A percentile compares a stretch with the other conserved stretches of the same genome.
These are phyloP conservation scores for Melanerpes aurifrons DNA, from an alignment of 2,113 vertebrate genomes.

Conservation along the genomic window DNA sequence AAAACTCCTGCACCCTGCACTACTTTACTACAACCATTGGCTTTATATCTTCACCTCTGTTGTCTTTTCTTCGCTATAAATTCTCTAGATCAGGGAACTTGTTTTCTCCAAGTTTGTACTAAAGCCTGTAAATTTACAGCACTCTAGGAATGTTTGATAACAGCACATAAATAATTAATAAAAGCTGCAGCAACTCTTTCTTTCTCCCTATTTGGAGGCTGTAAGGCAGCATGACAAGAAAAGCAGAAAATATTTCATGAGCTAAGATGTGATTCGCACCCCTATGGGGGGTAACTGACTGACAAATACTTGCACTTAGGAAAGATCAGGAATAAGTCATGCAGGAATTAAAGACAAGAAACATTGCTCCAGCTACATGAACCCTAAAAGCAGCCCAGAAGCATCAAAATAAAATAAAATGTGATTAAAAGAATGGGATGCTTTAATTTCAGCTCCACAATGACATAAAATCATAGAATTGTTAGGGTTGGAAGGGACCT, in stretches of 20 bases:
- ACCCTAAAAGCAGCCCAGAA: constrained; percentile 17
- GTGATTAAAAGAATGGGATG: not conserved
- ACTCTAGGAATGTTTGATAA: constrained; percentile 66
- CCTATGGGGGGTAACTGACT: constrained; percentile 26
- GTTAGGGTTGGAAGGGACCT: too few relatives aligned
- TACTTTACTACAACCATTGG: not conserved
- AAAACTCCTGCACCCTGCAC: not conserved
- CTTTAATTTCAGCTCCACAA: not conserved
- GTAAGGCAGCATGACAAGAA: constrained; percentile 24
- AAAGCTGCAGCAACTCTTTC: constrained; percentile 48
- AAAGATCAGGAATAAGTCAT: not conserved
- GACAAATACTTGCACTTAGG: constrained; percentile 37
- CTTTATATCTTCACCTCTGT: constrained; percentile 21
- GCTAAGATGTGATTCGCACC: not conserved
- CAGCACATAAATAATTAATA: constrained; percentile 66
- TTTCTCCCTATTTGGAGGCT: constrained; percentile 28
- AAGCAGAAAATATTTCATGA: constrained; percentile 43
- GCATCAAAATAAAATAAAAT: not conserved
- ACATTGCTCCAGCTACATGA: not conserved
- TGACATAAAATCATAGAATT: not conserved
- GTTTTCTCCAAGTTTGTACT: constrained; percentile 51
- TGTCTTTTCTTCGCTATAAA: constrained; percentile 9
- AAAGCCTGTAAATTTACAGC: constrained; percentile 50
- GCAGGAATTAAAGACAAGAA: constrained; percentile 38
- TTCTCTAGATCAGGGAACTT: constrained; percentile 21